A percentile compares a stretch with the other conserved stretches of the same genome.
Conservation (phyloP, 2,113 vertebrate genomes). For the Marmota flaviventris region DNA sequence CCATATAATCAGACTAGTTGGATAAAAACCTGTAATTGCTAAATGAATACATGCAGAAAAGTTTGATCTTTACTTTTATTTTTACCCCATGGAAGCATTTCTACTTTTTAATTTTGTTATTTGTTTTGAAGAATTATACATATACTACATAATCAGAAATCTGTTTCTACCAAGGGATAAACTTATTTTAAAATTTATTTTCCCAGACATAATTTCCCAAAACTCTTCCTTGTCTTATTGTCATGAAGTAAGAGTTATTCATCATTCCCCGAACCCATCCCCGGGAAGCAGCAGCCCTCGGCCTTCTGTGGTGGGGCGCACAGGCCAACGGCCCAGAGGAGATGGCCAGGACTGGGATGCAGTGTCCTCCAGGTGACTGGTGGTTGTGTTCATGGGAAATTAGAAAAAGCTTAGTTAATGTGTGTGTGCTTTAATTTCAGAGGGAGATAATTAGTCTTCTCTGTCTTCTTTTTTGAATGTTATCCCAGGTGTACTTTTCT, state of each 20-base stretch:
- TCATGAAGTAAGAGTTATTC: conserved; percentile 89
- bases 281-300: conserved; percentile 93
- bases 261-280: conserved; percentile 91
- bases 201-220: conserved; percentile 92
- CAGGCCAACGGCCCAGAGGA: conserved; percentile 93
- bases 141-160: background rate
- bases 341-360: conserved; percentile 98
- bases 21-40: background rate
- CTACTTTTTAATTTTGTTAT: background rate
- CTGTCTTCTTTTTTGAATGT: background rate
- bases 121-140: background rate
- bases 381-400: background rate
- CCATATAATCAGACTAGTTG: background rate
- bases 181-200: conserved; percentile 64
- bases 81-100: background rate
- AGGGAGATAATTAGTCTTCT: background rate
- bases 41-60: background rate
- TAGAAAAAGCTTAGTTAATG: fast-evolving
- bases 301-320: conserved; percentile 95
- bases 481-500: background rate
- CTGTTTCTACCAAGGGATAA: background rate
- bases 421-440: background rate
- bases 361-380: conserved; percentile 92
- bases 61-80: background rate
- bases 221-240: conserved; percentile 95